Percentiles rank a stretch among this genome's conserved stretches.
phyloP scores from a whole-genome alignment of 2,888 invertebrate species.

The Scaptomyza flava region DNA sequence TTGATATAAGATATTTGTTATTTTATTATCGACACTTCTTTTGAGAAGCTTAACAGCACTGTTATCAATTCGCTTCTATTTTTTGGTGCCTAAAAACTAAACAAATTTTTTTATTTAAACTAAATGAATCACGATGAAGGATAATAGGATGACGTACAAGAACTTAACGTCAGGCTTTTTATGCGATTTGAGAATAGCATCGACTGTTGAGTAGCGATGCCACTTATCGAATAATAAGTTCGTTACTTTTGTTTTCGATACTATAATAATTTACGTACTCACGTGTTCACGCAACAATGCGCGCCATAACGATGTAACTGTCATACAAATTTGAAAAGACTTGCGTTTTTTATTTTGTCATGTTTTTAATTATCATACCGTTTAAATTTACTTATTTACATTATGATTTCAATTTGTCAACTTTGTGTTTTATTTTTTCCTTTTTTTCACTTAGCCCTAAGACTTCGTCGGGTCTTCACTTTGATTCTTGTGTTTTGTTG shows the following conservation, averaged over 20 bases:
- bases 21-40: slow-evolving; percentile 2
- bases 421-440: slow-evolving; percentile 30
- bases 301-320: background rate
- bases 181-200: background rate
- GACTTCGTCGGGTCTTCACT: slow-evolving; percentile 40
- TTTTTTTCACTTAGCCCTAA: slow-evolving; percentile 47
- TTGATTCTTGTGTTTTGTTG: slow-evolving; percentile 21
- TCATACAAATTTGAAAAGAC: slow-evolving; percentile 2
- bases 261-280: too few species aligned
- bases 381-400: slow-evolving; percentile 82
- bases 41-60: background rate
- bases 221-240: background rate
- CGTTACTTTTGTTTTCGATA: background rate
- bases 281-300: background rate
- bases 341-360: slow-evolving; percentile 22
- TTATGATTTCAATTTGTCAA: slow-evolving; percentile 51
- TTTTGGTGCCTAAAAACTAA: background rate
- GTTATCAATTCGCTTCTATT: background rate
- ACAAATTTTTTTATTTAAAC: background rate
- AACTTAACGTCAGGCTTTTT: background rate
- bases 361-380: slow-evolving; percentile 70
- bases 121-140: background rate
- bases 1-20: background rate
- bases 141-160: background rate
- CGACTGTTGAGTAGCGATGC: background rate